These are phyloP conservation scores for Ivindomyrus marchei DNA, from an alignment of 2,113 vertebrate species.

Conservation along the genomic window DNA sequence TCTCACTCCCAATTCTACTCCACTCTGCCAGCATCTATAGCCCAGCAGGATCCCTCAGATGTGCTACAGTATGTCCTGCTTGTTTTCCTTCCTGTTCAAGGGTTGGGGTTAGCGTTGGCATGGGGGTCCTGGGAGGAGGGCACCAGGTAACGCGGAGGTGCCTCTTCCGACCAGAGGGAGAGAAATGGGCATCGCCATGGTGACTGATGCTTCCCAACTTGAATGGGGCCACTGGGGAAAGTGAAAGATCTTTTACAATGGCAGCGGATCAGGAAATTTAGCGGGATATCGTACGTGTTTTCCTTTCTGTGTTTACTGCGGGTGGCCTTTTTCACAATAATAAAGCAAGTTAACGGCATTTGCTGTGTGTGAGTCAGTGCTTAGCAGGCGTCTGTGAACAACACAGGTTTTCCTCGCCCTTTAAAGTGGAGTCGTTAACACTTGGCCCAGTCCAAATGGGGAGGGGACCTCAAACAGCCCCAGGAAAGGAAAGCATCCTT, in stretches of 20 bases:
- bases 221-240: background rate
- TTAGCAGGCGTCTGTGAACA: background rate
- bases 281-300: background rate
- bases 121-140: background rate
- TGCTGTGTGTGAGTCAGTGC: background rate
- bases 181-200: background rate
- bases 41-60: background rate
- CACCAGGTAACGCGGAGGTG: background rate
- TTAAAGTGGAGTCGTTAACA: background rate
- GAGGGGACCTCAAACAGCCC: background rate
- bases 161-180: background rate
- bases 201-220: background rate
- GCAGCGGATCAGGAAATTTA: background rate
- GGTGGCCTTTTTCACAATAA: background rate
- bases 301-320: background rate
- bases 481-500: background rate
- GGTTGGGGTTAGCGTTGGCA: too few species aligned
- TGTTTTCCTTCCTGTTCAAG: background rate
- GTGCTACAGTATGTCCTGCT: background rate
- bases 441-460: background rate
- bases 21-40: background rate
- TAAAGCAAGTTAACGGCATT: background rate
- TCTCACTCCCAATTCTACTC: background rate
- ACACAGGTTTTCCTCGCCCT: background rate
- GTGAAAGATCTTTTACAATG: background rate